Evolutionary conservation across 2,888 invertebrate genomes (phyloP).

Genomic region (Drosophila testacea): DNA sequence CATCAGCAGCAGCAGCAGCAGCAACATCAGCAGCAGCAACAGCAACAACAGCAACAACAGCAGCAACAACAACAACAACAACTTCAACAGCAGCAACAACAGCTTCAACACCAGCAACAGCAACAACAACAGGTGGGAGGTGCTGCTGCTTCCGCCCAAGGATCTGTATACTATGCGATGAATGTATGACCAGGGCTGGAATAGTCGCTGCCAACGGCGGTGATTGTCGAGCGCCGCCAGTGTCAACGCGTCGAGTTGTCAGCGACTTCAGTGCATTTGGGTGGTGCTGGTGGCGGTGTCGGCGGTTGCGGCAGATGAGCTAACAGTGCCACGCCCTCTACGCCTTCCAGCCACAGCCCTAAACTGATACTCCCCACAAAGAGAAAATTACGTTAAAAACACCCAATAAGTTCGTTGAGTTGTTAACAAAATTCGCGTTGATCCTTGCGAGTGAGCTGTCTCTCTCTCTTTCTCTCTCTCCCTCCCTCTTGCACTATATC

Average conservation of each 20-base stretch:
- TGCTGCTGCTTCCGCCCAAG: constrained; percentile 60
- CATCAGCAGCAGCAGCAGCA: constrained; percentile 11
- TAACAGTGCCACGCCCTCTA: constrained; percentile 3
- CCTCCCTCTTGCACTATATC: neutral
- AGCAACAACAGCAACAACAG: constrained; percentile 45
- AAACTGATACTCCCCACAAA: neutral
- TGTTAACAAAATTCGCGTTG: constrained; percentile 44
- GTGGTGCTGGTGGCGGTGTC: constrained; percentile 36
- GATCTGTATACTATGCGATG: constrained; percentile 93
- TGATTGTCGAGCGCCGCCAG: constrained; percentile 83
- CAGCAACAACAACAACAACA: constrained; percentile 50
- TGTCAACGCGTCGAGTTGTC: constrained; percentile 84
- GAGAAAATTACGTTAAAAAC: neutral
- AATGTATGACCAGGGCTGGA: constrained; percentile 91
- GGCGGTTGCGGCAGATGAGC: constrained; percentile 63
- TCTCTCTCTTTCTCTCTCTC: neutral
- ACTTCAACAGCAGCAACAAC: constrained; percentile 43
- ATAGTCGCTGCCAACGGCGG: constrained; percentile 83
- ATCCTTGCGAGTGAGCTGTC: constrained; percentile 53
- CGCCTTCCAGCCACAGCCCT: neutral
- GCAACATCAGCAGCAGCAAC: constrained; percentile 38
- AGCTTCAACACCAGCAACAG: constrained; percentile 51
- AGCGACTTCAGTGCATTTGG: constrained; percentile 82
- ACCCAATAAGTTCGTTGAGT: constrained; percentile 51
- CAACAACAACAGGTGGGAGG: constrained; percentile 58